A percentile compares a stretch with the other conserved stretches of the same genome.
These are phyloP conservation scores for Discoglossus pictus DNA, from an alignment of 2,797 vertebrate species.

Conservation along the genomic window DNA sequence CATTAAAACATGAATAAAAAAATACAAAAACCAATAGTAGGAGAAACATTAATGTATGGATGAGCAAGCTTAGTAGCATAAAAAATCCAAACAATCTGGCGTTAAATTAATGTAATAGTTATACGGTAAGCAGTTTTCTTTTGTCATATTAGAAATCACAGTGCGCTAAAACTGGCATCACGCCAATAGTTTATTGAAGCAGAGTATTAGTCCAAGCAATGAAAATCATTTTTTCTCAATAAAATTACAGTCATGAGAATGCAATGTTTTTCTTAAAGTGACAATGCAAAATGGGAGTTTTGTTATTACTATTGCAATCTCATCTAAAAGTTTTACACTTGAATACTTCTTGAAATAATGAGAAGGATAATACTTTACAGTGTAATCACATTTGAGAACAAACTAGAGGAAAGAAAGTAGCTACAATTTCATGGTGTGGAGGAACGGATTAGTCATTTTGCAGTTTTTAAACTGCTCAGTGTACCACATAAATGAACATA, in stretches of 20 bases:
- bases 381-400: conserved; percentile 34
- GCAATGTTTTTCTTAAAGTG: conserved; percentile 33
- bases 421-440: neutral
- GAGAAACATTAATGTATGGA: no score
- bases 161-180: neutral
- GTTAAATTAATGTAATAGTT: conserved; percentile 17
- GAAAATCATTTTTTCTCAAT: conserved; percentile 4
- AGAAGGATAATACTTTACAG: conserved; percentile 25
- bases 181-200: neutral
- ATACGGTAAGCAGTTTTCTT: conserved; percentile 4
- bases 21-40: no score
- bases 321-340: conserved; percentile 37
- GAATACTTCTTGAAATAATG: conserved; percentile 42
- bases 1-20: no score
- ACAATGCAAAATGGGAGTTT: conserved; percentile 12
- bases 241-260: conserved; percentile 1
- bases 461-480: conserved; percentile 26
- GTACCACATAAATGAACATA: neutral
- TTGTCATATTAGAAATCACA: conserved; percentile 16
- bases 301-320: conserved; percentile 8
- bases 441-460: conserved; percentile 9
- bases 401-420: conserved; percentile 5
- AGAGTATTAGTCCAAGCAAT: neutral
- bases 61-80: neutral
- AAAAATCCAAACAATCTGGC: conserved; percentile 7